Evolutionary conservation across 2,113 vertebrate species (phyloP), one percentile per base, ranked within the genome.

Genomic region (Rhabdornis inornatus): DNA sequence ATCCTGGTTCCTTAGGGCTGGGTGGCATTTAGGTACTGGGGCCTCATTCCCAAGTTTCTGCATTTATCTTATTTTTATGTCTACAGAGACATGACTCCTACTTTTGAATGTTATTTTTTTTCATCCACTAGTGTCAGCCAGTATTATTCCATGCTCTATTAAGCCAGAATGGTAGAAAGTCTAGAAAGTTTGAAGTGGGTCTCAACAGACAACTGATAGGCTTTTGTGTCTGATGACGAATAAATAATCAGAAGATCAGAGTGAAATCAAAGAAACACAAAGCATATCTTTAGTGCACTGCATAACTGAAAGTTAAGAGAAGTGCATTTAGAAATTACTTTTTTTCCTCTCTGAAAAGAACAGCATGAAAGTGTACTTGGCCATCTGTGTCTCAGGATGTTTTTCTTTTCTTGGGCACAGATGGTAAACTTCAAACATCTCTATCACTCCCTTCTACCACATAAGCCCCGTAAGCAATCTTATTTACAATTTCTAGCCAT

Each of bases 371-470:
- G 80, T 52, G n/a, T 60, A 57, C 71, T 47, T 35, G n/a, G 65
- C 95, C 94, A 92, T 87, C 93, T 95, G 92, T 52, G 71, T 83
- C 49, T 92, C 57, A 31, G 86, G 63, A 60, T 69, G 27, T 45
- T 81, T 85, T 87, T 33, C 14, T 84, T 72, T 94, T 81, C 70
- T 83, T 68, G 89, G 65, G 79, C 75, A 72, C 93, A 95, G 94
- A 92, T 81, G 96, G 94, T 33, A 42, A 75, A 59, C 59, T 87
- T 89, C 94, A 86, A 88, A 89, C 30, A 66, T 70, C 87, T 35
- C 82, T 42, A n/a, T 85, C 72, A n/a, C 44, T 65, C 84, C 82
- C 61, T 31, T 27, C 47, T 83, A 76, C 49, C 69, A 71, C 71
- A 83, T 44, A 82, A 52, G 22, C 57, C 30, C 68, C 81, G 17